A percentile compares a stretch with the other conserved stretches of the same genome.
Evolutionary conservation across 2,888 invertebrate genomes (phyloP).

Genomic region (Parnassius glacialis): DNA sequence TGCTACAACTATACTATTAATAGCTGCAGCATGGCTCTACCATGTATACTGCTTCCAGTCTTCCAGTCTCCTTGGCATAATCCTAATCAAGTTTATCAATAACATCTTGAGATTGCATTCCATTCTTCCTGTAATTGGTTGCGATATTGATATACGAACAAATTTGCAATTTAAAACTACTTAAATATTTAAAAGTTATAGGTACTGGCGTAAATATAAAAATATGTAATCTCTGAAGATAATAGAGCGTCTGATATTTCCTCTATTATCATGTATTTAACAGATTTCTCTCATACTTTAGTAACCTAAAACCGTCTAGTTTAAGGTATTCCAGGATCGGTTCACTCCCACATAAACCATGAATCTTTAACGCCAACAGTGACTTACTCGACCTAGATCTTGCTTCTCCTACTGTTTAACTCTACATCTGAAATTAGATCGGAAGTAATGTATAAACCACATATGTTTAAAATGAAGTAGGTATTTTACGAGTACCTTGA

Average conservation of each 20-base stretch:
- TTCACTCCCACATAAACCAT: conserved; percentile 16
- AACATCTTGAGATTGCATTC: too few relatives aligned
- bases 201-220: conserved; percentile 11
- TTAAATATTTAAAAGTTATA: too few relatives aligned
- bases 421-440: conserved; percentile 6
- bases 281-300: background rate
- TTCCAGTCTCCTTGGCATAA: too few relatives aligned
- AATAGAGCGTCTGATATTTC: background rate
- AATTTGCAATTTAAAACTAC: too few relatives aligned
- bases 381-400: conserved; percentile 16
- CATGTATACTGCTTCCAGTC: too few relatives aligned
- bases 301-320: conserved; percentile 20
- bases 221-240: background rate
- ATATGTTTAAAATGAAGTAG: too few relatives aligned
- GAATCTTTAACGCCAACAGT: conserved; percentile 12
- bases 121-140: too few relatives aligned
- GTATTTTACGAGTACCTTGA: too few relatives aligned
- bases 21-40: too few relatives aligned
- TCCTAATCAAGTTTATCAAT: too few relatives aligned
- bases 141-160: too few relatives aligned
- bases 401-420: conserved; percentile 7
- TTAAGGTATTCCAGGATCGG: conserved; percentile 18
- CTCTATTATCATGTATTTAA: background rate
- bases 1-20: too few relatives aligned
- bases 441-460: conserved; percentile 4